Evolutionary conservation across 2,797 vertebrate species (phyloP).

Genomic region (Lepus townsendii): DNA sequence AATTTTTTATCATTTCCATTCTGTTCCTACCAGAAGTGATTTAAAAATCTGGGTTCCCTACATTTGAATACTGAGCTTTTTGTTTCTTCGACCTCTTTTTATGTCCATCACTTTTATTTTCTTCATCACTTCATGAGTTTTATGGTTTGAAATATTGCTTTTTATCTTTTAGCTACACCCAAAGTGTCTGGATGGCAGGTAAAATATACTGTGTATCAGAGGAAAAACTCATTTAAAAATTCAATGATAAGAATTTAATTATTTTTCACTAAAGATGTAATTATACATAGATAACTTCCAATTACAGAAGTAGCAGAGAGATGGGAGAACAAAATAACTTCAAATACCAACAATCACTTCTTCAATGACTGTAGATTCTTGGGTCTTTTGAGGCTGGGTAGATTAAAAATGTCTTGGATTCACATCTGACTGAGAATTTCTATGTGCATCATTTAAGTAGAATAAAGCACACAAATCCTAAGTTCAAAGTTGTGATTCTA

Average conservation of each 20-base stretch:
- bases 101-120: slow-evolving; percentile 39
- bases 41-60: slow-evolving; percentile 17
- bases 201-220: slow-evolving; percentile 79
- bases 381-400: not conserved
- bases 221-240: slow-evolving; percentile 85
- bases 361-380: not conserved
- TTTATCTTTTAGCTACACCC: slow-evolving; percentile 64
- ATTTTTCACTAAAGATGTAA: slow-evolving; percentile 85
- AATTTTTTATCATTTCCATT: not conserved
- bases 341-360: slow-evolving; percentile 80
- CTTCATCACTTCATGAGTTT: not conserved
- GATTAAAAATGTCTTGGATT: slow-evolving; percentile 22
- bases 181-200: slow-evolving; percentile 71
- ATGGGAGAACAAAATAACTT: slow-evolving; percentile 59
- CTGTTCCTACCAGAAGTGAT: not conserved
- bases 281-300: slow-evolving; percentile 87
- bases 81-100: slow-evolving; percentile 12
- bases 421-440: not conserved
- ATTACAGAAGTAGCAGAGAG: slow-evolving; percentile 83
- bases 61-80: not conserved
- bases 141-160: slow-evolving; percentile 64
- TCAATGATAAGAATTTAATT: slow-evolving; percentile 88
- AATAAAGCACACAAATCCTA: not conserved
- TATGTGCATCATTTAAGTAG: not conserved
- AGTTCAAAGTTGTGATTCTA: not conserved